A percentile compares a stretch with the other conserved stretches of the same genome.
These are phyloP conservation scores for Macrosiphum euphorbiae DNA, from an alignment of 2,888 invertebrate species.

Conservation along the genomic window DNA sequence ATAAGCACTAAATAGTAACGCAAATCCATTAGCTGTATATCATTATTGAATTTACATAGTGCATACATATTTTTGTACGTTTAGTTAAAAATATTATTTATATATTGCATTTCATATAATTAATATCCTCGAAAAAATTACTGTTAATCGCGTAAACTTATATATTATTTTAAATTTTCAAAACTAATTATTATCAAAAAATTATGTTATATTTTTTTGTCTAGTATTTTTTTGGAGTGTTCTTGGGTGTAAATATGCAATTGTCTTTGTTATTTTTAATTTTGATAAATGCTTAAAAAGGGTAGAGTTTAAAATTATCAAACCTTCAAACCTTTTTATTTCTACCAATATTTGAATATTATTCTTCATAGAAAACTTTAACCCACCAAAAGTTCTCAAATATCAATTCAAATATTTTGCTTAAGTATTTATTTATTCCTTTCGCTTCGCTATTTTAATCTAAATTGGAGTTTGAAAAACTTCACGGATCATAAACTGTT, in stretches of 20 bases:
- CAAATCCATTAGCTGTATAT: not conserved
- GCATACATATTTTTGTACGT: not conserved
- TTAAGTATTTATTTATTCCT: slow-evolving; percentile 9
- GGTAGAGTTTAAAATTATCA: not conserved
- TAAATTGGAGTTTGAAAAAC: slow-evolving; percentile 47
- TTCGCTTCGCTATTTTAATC: slow-evolving; percentile 19
- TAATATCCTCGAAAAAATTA: too few relatives aligned
- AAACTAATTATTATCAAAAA: too few relatives aligned
- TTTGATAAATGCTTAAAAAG: not conserved
- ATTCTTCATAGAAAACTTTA: not conserved
- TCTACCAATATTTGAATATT: not conserved
- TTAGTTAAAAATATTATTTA: not conserved
- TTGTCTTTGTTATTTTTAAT: not conserved
- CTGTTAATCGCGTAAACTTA: too few relatives aligned
- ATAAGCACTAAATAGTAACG: not conserved
- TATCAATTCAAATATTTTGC: slow-evolving; percentile 13
- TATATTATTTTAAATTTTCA: too few relatives aligned
- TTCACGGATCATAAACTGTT: slow-evolving; percentile 39
- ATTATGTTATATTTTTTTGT: too few relatives aligned
- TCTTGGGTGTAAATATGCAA: not conserved
- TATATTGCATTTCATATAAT: not conserved
- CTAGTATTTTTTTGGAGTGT: too few relatives aligned
- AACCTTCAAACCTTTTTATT: not conserved
- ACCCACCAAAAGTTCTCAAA: not conserved
- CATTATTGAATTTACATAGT: not conserved